Conservation (phyloP, 2,888 invertebrate species). For the Oligia fasciuncula region DNA sequence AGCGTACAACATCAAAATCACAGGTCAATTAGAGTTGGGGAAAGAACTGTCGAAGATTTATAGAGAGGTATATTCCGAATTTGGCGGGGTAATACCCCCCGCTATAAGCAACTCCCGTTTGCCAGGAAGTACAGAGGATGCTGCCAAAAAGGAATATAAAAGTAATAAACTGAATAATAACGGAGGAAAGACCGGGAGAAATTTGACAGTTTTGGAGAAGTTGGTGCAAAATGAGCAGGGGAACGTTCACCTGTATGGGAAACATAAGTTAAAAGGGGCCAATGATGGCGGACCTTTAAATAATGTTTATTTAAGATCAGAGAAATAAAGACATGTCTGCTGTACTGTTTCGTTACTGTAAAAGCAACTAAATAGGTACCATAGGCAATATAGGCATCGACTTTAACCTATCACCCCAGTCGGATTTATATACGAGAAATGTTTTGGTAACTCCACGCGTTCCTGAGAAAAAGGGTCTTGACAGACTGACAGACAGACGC, state of each 20-base stretch:
- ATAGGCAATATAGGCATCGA: not conserved
- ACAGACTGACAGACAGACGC: not conserved
- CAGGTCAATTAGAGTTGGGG: slow-evolving; percentile 60
- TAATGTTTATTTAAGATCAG: slow-evolving; percentile 56
- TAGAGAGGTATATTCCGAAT: slow-evolving; percentile 5
- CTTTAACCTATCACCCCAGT: not conserved
- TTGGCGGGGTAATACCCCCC: not conserved
- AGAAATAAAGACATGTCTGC: slow-evolving; percentile 15
- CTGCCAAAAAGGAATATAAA: not conserved
- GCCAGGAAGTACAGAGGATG: not conserved
- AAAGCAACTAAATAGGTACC: not conserved
- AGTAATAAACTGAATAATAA: not conserved
- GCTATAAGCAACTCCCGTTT: not conserved
- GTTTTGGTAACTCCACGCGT: not conserved
- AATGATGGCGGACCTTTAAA: slow-evolving; percentile 45
- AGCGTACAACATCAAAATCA: slow-evolving; percentile 50
- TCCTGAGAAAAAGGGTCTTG: not conserved
- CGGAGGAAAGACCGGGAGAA: not conserved
- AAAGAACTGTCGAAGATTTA: slow-evolving; percentile 42
- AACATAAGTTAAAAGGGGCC: slow-evolving; percentile 35
- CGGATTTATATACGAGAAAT: not conserved
- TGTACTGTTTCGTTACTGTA: not conserved
- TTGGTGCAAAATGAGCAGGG: slow-evolving; percentile 23
- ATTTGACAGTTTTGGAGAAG: slow-evolving; percentile 57
- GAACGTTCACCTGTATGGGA: slow-evolving; percentile 64